A percentile compares a stretch with the other conserved stretches of the same genome.
These are phyloP conservation scores for Eretmochelys imbricata DNA, from an alignment of 2,113 vertebrate genomes.

Conservation along the genomic window DNA sequence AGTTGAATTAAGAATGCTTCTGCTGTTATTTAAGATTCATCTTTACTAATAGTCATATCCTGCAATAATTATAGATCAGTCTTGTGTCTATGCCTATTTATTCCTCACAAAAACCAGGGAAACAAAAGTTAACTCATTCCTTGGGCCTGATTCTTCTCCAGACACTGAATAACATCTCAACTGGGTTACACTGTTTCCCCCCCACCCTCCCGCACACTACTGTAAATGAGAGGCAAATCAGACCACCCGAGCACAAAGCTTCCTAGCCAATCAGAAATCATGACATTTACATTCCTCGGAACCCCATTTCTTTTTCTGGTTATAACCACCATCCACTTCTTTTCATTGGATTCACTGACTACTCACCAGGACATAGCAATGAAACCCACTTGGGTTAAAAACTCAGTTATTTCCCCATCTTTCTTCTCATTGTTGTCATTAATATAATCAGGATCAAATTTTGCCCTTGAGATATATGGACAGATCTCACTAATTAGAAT, in stretches of 20 bases:
- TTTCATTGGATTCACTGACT: slow-evolving; percentile 43
- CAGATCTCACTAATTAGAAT: not conserved
- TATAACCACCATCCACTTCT: slow-evolving; percentile 37
- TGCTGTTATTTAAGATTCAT: not conserved
- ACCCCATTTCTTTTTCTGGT: slow-evolving; percentile 46
- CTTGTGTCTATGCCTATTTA: not conserved
- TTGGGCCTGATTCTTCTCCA: not conserved
- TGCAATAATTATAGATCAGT: slow-evolving; percentile 13
- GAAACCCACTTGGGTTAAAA: not conserved
- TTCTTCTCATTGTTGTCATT: slow-evolving; percentile 4
- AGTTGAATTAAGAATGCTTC: not conserved
- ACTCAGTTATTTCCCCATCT: not conserved
- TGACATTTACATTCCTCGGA: slow-evolving; percentile 14
- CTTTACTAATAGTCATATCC: slow-evolving; percentile 32
- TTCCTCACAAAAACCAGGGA: slow-evolving; percentile 16
- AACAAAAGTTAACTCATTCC: not conserved
- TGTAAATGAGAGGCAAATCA: slow-evolving; percentile 25
- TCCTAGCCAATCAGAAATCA: slow-evolving; percentile 7
- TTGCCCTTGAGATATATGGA: not conserved
- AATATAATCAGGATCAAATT: slow-evolving; percentile 36
- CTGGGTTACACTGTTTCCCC: not conserved
- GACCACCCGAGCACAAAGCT: not conserved
- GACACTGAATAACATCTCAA: slow-evolving; percentile 1
- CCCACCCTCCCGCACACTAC: not conserved
- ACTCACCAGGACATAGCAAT: slow-evolving; percentile 32